Conservation (phyloP, 2,888 invertebrate genomes). For the Calliopum simillimum region DNA sequence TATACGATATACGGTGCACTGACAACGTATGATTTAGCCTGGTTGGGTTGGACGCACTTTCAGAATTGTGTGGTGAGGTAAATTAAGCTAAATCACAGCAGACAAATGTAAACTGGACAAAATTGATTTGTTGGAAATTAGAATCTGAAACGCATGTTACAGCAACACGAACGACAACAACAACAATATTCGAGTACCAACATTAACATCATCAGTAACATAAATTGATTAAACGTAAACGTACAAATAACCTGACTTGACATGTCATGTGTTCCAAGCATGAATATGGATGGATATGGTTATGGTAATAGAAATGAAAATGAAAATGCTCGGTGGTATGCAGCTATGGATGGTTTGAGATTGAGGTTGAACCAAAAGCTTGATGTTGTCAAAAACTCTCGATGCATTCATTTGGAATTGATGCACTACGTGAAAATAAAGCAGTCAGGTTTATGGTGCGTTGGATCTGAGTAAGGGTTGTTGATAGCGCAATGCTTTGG, state of each 20-base stretch:
- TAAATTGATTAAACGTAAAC: conserved; percentile 43
- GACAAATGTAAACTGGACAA: conserved; percentile 25
- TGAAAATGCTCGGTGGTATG: too few species aligned
- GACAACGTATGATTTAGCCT: background rate
- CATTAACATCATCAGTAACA: conserved; percentile 22
- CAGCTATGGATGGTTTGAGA: too few species aligned
- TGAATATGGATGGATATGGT: conserved; percentile 32
- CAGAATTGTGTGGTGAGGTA: conserved; percentile 17
- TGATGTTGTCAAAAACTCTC: conserved; percentile 47
- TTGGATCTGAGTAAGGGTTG: background rate
- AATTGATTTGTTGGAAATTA: conserved; percentile 42
- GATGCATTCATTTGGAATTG: conserved; percentile 21
- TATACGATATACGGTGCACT: background rate
- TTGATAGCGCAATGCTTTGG: background rate
- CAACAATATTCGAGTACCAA: background rate
- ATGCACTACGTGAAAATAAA: background rate
- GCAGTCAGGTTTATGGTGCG: background rate
- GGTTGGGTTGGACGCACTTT: conserved; percentile 4
- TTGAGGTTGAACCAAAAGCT: conserved; percentile 40
- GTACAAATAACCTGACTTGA: conserved; percentile 15
- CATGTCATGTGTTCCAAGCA: background rate
- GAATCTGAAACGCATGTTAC: conserved; percentile 19
- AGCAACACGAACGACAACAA: conserved; percentile 12
- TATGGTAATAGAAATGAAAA: conserved; percentile 25
- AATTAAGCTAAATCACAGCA: conserved; percentile 24